Evolutionary conservation across 2,113 vertebrate genomes (phyloP), one percentile per base, ranked within the genome.

Genomic region (Trachemys scripta): DNA sequence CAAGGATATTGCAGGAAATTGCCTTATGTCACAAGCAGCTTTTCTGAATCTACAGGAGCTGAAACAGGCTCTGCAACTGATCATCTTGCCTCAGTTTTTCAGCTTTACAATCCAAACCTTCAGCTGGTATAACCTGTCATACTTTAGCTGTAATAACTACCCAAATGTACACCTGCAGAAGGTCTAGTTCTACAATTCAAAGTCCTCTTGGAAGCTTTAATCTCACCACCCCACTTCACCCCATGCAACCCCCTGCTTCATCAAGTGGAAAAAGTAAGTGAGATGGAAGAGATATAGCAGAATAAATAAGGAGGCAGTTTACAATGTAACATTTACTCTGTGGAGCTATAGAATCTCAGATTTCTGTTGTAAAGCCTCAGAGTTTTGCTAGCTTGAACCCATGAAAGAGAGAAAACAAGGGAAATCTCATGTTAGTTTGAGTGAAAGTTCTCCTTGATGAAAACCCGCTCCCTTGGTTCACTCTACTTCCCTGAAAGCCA

Each of bases 391-490:
- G 69, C 31, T 82, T 85, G n/a, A 56, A 35, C 8, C 50, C 5
- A 31, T 16, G 76, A 56, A 83, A 83, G 27, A 59, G 89, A 56
- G 5, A 81, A 92, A 24, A 65, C 19, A 35, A 25, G 62, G 62
- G 94, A 84, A 81, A 90, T 29, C 72, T 85, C 82, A 80, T 95
- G 51, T 93, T 89, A 82, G 57, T 81, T 84, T 72, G 65, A 94
- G 51, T 35, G 85, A 83, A 82, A n/a, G 47, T 92, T 94, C 49
- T 50, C 49, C 49, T 50, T 50, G 49, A 50, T 50, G 49, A 50
- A 50, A 13, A 4, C 49, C 49, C 3, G 49, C 49, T 12, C 49
- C 49, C 49, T 50, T 50, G 49, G 49, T 50, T 50, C 49, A 50
- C 49, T 50, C 49, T 50, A 50, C 49, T 14, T 50, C 49, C 49